Evolutionary conservation across 2,797 vertebrate genomes (phyloP), one percentile per base, ranked within the genome.

Genomic region (Ataeniobius toweri): DNA sequence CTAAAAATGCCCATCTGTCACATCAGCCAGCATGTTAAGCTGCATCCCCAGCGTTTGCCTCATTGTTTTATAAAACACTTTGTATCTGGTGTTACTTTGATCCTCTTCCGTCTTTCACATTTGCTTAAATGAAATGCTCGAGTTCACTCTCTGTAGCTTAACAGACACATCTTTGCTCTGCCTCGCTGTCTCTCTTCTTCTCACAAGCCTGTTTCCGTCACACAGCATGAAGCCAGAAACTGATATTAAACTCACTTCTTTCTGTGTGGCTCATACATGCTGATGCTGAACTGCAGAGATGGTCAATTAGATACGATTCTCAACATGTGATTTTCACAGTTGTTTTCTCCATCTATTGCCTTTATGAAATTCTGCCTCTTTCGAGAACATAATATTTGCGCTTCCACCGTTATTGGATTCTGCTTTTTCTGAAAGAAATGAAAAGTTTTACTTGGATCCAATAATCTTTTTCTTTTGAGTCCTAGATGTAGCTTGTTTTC

Each of bases 291-390:
- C 83, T 75, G 44, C 73, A 71, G 72, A 88, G 91, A 90, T 89
- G 88, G 89, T 86, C 89, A 88, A 28, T 85, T 83, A 82, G 88
- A 94, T 92, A 84, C 46, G 18, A 72, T 53, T 70, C 70, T 85
- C 50, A 85, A 83, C 89, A 80, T 92, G 88, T 77, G 41, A 88
- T 88, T 89, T 61, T 80, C 51, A 53, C n/a, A 48, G 59, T 71
- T 58, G 71, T 73, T 68, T 24, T 78, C 71, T 85, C 67, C 36
- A 31, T 82, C 81, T 74, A 28, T 71, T 56, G 61, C 73, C 28
- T 72, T 76, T 59, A 68, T 85, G 63, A 78, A 44, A 82, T 82
- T 56, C 73, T 77, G 31, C 31, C 58, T 85, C 71, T 71, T 78
- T 86, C 50, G 80, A 86, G 56, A 73, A 68, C 63, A 76, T 76